Conservation (phyloP, 2,797 vertebrate species). For the Salmo trutta region DNA sequence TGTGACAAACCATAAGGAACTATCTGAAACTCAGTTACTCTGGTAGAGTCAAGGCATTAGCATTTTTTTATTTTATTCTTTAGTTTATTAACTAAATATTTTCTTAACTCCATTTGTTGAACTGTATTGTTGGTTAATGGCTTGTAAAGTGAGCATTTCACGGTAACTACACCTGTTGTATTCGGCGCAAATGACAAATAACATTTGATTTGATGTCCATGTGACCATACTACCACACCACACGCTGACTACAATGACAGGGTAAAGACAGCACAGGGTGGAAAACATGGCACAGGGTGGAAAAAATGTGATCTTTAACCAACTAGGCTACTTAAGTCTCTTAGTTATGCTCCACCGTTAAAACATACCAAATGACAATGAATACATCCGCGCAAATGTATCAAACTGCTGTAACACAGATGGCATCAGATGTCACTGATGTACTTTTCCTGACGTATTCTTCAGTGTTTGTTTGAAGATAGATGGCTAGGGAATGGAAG, state of each 20-base stretch:
- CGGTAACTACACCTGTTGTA: no score
- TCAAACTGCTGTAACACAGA: background rate
- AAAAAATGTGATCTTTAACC: background rate
- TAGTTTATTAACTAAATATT: no score
- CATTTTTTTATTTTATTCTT: background rate
- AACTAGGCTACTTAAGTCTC: background rate
- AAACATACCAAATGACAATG: background rate
- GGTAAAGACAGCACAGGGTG: slow-evolving; percentile 8
- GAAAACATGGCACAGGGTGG: background rate
- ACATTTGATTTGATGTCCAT: background rate
- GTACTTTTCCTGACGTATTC: background rate
- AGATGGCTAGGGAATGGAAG: slow-evolving; percentile 40
- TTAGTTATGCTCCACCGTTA: background rate
- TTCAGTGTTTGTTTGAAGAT: no score
- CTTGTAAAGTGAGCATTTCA: no score
- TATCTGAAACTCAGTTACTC: background rate
- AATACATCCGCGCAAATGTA: background rate
- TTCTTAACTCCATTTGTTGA: no score
- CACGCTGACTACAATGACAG: background rate
- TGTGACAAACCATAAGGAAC: background rate
- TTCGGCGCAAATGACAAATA: no score
- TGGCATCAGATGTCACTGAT: background rate
- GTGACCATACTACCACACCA: background rate
- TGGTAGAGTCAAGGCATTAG: background rate
- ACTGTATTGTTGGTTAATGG: no score